Conservation (phyloP, 2,113 vertebrate genomes). For the Bubalus kerabau region DNA sequence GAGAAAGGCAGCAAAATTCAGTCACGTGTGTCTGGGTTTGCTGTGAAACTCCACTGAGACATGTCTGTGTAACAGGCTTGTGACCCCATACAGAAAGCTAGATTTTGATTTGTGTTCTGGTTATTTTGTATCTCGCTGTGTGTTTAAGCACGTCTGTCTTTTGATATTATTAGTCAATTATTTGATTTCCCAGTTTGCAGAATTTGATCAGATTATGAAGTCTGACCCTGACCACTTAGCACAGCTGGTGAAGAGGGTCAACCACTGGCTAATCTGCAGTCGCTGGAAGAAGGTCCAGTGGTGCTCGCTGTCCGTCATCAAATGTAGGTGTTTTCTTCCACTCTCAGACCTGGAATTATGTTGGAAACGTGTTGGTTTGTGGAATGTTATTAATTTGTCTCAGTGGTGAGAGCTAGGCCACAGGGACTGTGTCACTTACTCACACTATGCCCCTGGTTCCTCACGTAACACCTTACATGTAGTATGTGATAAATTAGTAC, state of each 20-base stretch:
- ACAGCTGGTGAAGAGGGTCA: conserved; percentile 93
- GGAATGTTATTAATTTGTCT: not conserved
- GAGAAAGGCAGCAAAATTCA: not conserved
- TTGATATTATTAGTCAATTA: not conserved
- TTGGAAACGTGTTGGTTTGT: not conserved
- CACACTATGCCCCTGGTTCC: not conserved
- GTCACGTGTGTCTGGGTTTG: not conserved
- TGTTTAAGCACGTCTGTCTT: not conserved
- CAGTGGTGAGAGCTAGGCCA: too few species aligned
- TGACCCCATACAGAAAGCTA: not conserved
- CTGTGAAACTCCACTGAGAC: not conserved
- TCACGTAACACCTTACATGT: not conserved
- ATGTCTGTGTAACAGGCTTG: not conserved
- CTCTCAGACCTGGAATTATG: not conserved
- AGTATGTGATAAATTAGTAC: not conserved
- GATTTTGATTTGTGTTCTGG: not conserved
- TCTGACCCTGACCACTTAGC: conserved; percentile 98
- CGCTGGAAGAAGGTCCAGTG: conserved; percentile 99
- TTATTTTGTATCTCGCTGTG: not conserved
- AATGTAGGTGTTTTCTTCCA: conserved; percentile 83
- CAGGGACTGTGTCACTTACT: not conserved
- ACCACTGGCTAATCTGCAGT: conserved; percentile 97
- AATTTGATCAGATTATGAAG: conserved; percentile 99
- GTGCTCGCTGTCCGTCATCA: conserved; percentile 95
- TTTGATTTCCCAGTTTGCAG: conserved; percentile 88